A percentile compares a stretch with the other conserved stretches of the same genome.
These are phyloP conservation scores for Moxostoma hubbsi DNA, from an alignment of 2,797 vertebrate species.

Conservation along the genomic window DNA sequence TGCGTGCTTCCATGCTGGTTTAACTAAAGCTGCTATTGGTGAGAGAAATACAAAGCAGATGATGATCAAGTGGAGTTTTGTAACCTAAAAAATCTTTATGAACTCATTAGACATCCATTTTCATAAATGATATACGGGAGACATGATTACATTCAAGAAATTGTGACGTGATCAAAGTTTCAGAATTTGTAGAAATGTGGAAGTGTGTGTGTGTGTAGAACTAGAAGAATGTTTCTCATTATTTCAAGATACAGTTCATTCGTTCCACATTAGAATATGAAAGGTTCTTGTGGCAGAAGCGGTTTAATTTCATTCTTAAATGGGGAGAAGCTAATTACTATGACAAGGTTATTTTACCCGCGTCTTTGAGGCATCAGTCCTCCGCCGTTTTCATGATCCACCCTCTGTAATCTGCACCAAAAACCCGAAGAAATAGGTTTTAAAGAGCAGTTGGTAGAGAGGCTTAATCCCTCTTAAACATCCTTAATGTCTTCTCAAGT, in stretches of 20 bases:
- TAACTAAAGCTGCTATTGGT: background rate
- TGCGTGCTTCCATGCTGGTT: background rate
- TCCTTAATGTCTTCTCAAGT: slow-evolving; percentile 63
- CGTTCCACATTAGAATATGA: slow-evolving; percentile 59
- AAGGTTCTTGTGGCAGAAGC: slow-evolving; percentile 58
- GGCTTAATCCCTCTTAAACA: slow-evolving; percentile 71
- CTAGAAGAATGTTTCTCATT: slow-evolving; percentile 50
- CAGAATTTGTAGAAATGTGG: slow-evolving; percentile 15
- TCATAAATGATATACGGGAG: slow-evolving; percentile 58
- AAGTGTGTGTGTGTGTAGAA: slow-evolving; percentile 40
- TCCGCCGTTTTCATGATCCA: slow-evolving; percentile 30
- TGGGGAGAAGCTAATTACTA: slow-evolving; percentile 55
- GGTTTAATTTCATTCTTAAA: slow-evolving; percentile 62
- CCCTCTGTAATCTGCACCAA: slow-evolving; percentile 51
- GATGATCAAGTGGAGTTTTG: slow-evolving; percentile 49
- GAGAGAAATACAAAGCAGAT: slow-evolving; percentile 23
- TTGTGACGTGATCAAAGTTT: slow-evolving; percentile 66
- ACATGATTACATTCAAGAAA: slow-evolving; percentile 62
- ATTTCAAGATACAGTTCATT: slow-evolving; percentile 66
- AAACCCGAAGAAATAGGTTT: slow-evolving; percentile 64
- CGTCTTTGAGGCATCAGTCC: slow-evolving; percentile 39
- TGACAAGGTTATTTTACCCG: slow-evolving; percentile 54
- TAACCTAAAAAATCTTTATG: slow-evolving; percentile 39
- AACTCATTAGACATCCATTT: slow-evolving; percentile 48
- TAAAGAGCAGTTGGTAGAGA: slow-evolving; percentile 63